A percentile compares a stretch with the other conserved stretches of the same genome.
phyloP scores from a whole-genome alignment of 2,888 invertebrate species.

The Cephus rjabovi region DNA sequence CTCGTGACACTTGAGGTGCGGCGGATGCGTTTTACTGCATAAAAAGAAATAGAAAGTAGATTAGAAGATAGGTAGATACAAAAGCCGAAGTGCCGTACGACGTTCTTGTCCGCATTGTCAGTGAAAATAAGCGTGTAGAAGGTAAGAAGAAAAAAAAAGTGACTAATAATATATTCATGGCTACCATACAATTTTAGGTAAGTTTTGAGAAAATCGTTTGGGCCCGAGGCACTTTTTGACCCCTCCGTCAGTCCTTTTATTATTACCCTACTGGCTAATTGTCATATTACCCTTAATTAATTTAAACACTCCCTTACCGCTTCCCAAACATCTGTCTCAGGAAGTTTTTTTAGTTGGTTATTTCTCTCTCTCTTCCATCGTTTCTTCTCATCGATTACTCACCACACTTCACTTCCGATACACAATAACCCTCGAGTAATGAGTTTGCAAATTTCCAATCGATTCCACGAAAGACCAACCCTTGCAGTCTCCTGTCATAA shows the following conservation, averaged over 20 bases:
- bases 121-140: background rate
- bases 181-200: background rate
- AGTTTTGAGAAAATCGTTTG: background rate
- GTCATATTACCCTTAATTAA: background rate
- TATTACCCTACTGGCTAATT: background rate
- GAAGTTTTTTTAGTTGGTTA: background rate
- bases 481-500: background rate
- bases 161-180: background rate
- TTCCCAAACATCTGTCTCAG: background rate
- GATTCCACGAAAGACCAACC: background rate
- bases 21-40: background rate
- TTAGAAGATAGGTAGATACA: background rate
- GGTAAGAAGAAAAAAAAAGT: background rate
- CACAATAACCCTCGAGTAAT: background rate
- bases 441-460: background rate
- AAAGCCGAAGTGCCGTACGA: background rate
- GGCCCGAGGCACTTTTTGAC: background rate
- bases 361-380: background rate
- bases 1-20: constrained; percentile 38
- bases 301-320: background rate
- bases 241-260: background rate
- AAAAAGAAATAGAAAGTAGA: background rate
- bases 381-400: background rate
- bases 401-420: background rate
- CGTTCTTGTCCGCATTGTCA: background rate